Percentiles rank a stretch among this genome's conserved stretches.
phyloP scores from a whole-genome alignment of 2,797 vertebrate species.

The Botia kubotai region DNA sequence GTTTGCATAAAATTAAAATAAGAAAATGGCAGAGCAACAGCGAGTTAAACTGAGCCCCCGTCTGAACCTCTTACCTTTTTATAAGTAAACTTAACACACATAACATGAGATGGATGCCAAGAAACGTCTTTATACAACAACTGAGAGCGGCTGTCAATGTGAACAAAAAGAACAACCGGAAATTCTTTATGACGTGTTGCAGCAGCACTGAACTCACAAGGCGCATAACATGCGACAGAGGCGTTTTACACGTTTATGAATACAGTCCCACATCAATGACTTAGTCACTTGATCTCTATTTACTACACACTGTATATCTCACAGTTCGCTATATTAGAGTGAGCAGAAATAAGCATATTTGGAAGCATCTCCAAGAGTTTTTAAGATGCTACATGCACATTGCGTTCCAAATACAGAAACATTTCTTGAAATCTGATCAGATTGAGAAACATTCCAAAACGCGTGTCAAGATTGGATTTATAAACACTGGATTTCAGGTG shows the following conservation, averaged over 20 bases:
- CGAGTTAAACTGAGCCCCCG: neutral
- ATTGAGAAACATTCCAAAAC: neutral
- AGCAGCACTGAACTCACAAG: neutral
- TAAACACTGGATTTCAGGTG: neutral
- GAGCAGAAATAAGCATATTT: neutral
- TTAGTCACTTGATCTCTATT: neutral
- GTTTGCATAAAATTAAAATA: too few relatives aligned
- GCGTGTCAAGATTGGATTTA: neutral
- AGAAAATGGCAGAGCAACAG: too few relatives aligned
- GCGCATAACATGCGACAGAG: neutral
- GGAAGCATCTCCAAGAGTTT: neutral
- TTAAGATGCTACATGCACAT: neutral
- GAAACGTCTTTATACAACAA: neutral
- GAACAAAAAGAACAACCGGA: constrained; percentile 4
- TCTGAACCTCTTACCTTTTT: neutral
- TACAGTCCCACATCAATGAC: neutral
- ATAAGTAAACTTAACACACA: neutral
- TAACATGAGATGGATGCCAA: neutral
- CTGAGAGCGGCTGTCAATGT: neutral
- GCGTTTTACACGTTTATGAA: neutral
- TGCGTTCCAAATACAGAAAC: neutral
- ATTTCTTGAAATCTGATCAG: neutral
- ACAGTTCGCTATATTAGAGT: neutral
- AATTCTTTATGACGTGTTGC: neutral
- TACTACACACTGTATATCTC: neutral